These are phyloP conservation scores for Synergus umbraculus DNA, from an alignment of 2,888 invertebrate species.

Conservation along the genomic window DNA sequence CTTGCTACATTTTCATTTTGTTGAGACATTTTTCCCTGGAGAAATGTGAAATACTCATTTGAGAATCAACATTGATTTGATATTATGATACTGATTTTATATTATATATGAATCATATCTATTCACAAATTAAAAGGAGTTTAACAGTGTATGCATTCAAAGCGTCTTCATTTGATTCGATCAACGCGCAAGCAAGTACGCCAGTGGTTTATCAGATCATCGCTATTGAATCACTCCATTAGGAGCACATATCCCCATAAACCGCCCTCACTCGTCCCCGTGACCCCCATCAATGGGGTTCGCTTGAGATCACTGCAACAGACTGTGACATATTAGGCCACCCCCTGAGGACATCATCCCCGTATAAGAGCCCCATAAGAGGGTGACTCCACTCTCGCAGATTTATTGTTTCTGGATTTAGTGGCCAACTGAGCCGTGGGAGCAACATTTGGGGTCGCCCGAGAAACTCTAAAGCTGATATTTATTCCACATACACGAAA, in stretches of 20 bases:
- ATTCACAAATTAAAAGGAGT: conserved; percentile 8
- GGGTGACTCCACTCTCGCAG: conserved; percentile 62
- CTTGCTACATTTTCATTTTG: conserved; percentile 3
- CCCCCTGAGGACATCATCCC: conserved; percentile 72
- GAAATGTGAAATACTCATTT: not conserved
- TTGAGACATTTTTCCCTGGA: not conserved
- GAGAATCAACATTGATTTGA: not conserved
- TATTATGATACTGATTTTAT: too few species aligned
- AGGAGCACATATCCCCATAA: conserved; percentile 66
- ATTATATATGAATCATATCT: too few species aligned
- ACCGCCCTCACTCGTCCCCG: conserved; percentile 53
- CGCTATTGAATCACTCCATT: conserved; percentile 74
- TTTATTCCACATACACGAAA: conserved; percentile 46
- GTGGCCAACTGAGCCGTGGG: conserved; percentile 66
- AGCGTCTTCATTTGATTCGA: conserved; percentile 47
- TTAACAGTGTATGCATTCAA: not conserved
- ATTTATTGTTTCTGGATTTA: conserved; percentile 76
- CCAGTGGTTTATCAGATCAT: conserved; percentile 54
- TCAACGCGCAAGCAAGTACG: conserved; percentile 48
- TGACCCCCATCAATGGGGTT: conserved; percentile 45
- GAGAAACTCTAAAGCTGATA: conserved; percentile 46
- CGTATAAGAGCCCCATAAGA: conserved; percentile 68
- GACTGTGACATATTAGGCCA: conserved; percentile 77
- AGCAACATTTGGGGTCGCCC: conserved; percentile 49
- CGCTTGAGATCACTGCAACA: conserved; percentile 73